phyloP scores from a whole-genome alignment of 1,140 invertebrate species.

The Aplysia californica region DNA sequence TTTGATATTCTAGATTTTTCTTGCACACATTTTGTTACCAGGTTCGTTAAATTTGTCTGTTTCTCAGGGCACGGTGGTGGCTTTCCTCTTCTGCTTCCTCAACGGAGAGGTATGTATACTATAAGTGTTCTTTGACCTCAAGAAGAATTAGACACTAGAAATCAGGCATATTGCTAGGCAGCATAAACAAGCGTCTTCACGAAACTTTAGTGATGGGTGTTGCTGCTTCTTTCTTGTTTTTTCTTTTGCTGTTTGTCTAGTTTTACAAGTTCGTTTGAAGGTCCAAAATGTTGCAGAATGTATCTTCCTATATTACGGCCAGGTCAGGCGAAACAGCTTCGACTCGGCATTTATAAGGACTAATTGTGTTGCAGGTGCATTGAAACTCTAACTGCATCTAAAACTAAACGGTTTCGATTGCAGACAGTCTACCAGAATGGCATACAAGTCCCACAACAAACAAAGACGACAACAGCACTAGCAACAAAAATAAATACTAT shows the following conservation, averaged over 20 bases:
- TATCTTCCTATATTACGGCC: too few relatives aligned
- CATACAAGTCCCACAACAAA: too few relatives aligned
- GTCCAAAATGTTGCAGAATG: not conserved
- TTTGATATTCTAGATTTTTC: not conserved
- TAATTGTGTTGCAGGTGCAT: too few relatives aligned
- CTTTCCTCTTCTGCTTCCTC: constrained; percentile 90
- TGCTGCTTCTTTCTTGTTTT: too few relatives aligned
- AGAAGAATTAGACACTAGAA: not conserved
- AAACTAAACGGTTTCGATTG: too few relatives aligned
- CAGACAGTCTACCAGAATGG: too few relatives aligned
- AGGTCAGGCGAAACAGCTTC: too few relatives aligned
- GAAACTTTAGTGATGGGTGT: not conserved
- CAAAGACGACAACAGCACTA: not conserved
- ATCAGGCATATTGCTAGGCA: not conserved
- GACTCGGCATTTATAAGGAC: too few relatives aligned
- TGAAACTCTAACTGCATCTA: too few relatives aligned
- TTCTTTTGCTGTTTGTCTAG: too few relatives aligned
- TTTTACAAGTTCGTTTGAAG: not conserved
- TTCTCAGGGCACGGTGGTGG: constrained; percentile 84
- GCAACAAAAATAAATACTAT: not conserved
- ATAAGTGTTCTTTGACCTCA: not conserved
- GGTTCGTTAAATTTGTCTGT: not conserved
- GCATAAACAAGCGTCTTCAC: not conserved
- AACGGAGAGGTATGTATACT: constrained; percentile 82
- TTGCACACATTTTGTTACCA: not conserved